Conservation (phyloP, 2,888 invertebrate species). For the Drosophila nr. perissopoda region DNA sequence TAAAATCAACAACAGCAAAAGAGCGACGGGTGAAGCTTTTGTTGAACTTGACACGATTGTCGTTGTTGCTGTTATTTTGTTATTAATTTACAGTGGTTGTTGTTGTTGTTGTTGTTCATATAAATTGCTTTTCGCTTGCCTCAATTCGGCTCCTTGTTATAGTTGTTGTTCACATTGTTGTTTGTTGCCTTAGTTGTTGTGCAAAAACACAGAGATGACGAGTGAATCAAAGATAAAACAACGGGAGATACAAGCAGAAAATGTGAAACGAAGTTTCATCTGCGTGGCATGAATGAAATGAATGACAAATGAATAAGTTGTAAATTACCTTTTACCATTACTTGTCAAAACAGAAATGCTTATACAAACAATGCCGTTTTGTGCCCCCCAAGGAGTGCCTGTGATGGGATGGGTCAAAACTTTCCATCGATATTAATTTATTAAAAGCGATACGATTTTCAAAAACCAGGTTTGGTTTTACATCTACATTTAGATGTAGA, state of each 20-base stretch:
- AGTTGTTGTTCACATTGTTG: constrained; percentile 42
- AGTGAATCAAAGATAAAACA: constrained; percentile 18
- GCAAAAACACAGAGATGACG: constrained; percentile 59
- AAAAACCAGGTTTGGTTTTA: background rate
- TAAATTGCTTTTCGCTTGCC: constrained; percentile 41
- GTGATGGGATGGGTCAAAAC: background rate
- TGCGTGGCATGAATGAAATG: constrained; percentile 24
- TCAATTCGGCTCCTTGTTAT: constrained; percentile 3
- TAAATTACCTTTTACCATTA: background rate
- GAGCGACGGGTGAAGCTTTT: constrained; percentile 71
- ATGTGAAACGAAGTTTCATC: constrained; percentile 9
- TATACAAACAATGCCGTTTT: background rate
- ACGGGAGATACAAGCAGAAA: constrained; percentile 18
- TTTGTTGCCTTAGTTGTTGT: constrained; percentile 55
- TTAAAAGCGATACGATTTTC: background rate
- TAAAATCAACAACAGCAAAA: constrained; percentile 29
- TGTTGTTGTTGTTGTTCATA: constrained; percentile 33
- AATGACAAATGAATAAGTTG: constrained; percentile 2
- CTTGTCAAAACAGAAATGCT: background rate
- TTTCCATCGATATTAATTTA: background rate
- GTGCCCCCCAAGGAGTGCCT: background rate
- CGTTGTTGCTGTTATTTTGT: constrained; percentile 33
- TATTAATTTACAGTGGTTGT: constrained; percentile 29
- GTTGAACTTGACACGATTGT: constrained; percentile 76
- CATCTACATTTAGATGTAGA: background rate